phyloP scores from a whole-genome alignment of 2,888 invertebrate genomes.

The Thymelicus lineola region DNA sequence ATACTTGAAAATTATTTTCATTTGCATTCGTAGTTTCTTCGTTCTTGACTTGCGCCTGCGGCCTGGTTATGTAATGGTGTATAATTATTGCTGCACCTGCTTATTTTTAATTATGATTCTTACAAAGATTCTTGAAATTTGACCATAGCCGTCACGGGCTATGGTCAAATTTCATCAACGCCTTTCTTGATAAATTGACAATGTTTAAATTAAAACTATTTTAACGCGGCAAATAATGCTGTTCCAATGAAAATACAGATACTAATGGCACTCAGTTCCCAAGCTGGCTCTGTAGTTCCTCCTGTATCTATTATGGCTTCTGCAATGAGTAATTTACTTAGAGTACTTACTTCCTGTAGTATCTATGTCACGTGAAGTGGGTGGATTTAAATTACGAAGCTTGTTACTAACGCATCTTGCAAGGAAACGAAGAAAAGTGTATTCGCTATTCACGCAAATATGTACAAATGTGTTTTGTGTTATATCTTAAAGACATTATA shows the following conservation, averaged over 20 bases:
- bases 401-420: constrained; percentile 9
- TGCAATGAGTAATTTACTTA: constrained; percentile 13
- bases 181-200: neutral
- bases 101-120: constrained; percentile 1
- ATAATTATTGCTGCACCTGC: constrained; percentile 1
- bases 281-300: neutral
- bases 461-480: neutral
- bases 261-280: neutral
- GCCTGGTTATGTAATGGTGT: constrained; percentile 15
- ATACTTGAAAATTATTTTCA: constrained; percentile 43
- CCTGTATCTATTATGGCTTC: constrained; percentile 22
- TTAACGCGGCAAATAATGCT: neutral
- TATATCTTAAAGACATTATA: constrained; percentile 19
- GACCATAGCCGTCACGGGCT: too few relatives aligned
- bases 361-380: constrained; percentile 15
- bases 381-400: constrained; percentile 2
- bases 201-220: too few relatives aligned
- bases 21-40: constrained; percentile 36
- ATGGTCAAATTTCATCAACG: neutral
- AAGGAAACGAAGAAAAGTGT: constrained; percentile 3
- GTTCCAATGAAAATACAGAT: neutral
- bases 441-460: neutral
- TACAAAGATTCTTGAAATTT: constrained; percentile 4
- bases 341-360: constrained; percentile 12
- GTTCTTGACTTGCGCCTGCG: constrained; percentile 39